These are phyloP conservation scores for Dermolepida albohirtum DNA, from an alignment of 2,888 invertebrate genomes.

Conservation along the genomic window DNA sequence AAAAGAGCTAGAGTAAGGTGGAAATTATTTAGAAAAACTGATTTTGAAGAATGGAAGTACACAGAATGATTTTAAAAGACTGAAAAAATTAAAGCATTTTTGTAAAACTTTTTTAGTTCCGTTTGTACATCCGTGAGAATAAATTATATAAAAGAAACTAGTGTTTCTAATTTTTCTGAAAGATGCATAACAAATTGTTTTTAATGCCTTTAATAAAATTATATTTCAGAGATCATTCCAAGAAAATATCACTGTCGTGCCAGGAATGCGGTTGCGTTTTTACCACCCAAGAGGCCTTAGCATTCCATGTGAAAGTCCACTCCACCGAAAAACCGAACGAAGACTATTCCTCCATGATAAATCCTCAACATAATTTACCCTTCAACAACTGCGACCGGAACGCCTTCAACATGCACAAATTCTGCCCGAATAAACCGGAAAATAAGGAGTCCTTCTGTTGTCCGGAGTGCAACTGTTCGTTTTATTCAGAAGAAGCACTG, in stretches of 20 bases:
- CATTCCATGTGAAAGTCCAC: constrained; percentile 82
- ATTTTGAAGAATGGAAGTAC: no score
- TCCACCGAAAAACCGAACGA: constrained; percentile 71
- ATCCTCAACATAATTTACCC: constrained; percentile 41
- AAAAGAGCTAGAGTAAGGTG: no score
- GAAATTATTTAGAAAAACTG: no score
- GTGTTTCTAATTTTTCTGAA: no score
- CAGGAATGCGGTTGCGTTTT: constrained; percentile 75
- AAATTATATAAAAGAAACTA: no score
- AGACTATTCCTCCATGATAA: constrained; percentile 21
- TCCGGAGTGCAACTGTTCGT: constrained; percentile 74
- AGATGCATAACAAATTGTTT: no score
- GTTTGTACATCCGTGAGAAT: no score
- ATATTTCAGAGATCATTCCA: constrained; percentile 41
- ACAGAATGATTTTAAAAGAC: no score
- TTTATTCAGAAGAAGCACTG: constrained; percentile 79
- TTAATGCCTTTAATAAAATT: background rate
- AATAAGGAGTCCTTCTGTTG: constrained; percentile 48
- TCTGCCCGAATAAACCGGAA: constrained; percentile 25
- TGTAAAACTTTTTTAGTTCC: no score
- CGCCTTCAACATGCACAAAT: constrained; percentile 38
- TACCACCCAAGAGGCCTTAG: constrained; percentile 79
- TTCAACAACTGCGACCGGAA: constrained; percentile 51
- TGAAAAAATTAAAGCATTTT: no score
- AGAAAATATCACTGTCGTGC: constrained; percentile 46